Conservation (phyloP, 2,888 invertebrate species). For the Cosmorhoe ocellata region DNA sequence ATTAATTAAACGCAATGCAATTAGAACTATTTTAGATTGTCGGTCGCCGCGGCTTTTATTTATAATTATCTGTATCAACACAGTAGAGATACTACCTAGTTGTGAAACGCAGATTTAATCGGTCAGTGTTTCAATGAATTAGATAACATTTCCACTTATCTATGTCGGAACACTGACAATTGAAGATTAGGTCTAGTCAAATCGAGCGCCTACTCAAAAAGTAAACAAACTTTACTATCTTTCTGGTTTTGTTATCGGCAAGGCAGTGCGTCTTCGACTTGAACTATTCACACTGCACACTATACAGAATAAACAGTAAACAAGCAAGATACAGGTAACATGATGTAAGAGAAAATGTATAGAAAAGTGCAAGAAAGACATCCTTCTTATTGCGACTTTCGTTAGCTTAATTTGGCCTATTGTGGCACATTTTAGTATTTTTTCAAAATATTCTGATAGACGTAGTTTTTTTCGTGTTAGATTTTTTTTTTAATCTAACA, state of each 20-base stretch:
- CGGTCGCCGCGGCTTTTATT: slow-evolving; percentile 11
- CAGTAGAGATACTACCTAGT: background rate
- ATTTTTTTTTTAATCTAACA: no score
- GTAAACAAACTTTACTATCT: slow-evolving; percentile 13
- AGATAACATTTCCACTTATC: slow-evolving; percentile 8
- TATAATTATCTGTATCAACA: slow-evolving; percentile 17
- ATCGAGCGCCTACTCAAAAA: slow-evolving; percentile 1
- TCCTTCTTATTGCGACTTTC: no score
- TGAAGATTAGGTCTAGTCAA: background rate
- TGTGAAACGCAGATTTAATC: slow-evolving; percentile 14
- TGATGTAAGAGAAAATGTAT: no score
- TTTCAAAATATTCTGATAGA: no score
- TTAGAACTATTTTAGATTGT: slow-evolving; percentile 8
- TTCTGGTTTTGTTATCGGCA: background rate
- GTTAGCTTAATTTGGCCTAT: no score
- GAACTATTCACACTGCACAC: background rate
- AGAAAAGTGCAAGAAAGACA: no score
- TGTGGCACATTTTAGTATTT: no score
- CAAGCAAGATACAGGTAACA: no score
- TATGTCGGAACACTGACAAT: slow-evolving; percentile 2
- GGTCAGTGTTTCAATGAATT: slow-evolving; percentile 13
- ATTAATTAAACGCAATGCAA: background rate
- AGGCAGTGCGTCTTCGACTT: background rate
- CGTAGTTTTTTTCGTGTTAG: no score
- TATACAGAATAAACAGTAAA: no score